Conservation (phyloP, 2,113 vertebrate genomes). For the Brienomyrus longianalis region DNA sequence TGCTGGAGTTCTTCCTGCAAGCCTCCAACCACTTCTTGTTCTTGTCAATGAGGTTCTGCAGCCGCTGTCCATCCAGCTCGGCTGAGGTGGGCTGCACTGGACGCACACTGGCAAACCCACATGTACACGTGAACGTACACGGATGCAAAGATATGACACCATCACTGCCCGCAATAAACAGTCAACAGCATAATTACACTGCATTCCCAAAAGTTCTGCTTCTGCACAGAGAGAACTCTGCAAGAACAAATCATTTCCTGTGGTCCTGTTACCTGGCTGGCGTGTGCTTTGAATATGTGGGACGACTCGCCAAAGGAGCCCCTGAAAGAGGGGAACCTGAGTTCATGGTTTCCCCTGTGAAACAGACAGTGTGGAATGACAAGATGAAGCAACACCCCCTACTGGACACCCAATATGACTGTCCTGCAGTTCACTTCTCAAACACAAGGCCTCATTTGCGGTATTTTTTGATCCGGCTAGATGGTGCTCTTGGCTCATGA, state of each 20-base stretch:
- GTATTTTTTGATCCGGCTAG: too few relatives aligned
- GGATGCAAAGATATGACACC: not conserved
- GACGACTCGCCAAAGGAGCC: not conserved
- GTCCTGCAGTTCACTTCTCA: not conserved
- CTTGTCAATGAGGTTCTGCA: conserved; percentile 68
- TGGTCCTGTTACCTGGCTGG: conserved; percentile 42
- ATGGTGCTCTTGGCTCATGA: too few relatives aligned
- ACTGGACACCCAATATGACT: not conserved
- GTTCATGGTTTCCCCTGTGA: conserved; percentile 41
- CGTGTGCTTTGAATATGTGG: conserved; percentile 37
- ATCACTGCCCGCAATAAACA: not conserved
- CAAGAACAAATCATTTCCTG: not conserved
- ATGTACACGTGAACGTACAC: not conserved
- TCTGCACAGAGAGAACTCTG: not conserved
- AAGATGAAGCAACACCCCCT: not conserved
- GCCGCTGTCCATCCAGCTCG: conserved; percentile 45
- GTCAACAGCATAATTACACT: not conserved
- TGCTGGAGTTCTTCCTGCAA: conserved; percentile 65
- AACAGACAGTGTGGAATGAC: not conserved
- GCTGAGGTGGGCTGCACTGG: conserved; percentile 37
- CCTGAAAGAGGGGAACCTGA: conserved; percentile 28
- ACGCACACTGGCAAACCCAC: conserved; percentile 40
- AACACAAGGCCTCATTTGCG: not conserved
- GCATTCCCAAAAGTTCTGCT: not conserved
- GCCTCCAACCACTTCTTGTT: conserved; percentile 81